A percentile compares a stretch with the other conserved stretches of the same genome.
Conservation (phyloP, 2,113 vertebrate genomes). For the Carassius carassius region DNA sequence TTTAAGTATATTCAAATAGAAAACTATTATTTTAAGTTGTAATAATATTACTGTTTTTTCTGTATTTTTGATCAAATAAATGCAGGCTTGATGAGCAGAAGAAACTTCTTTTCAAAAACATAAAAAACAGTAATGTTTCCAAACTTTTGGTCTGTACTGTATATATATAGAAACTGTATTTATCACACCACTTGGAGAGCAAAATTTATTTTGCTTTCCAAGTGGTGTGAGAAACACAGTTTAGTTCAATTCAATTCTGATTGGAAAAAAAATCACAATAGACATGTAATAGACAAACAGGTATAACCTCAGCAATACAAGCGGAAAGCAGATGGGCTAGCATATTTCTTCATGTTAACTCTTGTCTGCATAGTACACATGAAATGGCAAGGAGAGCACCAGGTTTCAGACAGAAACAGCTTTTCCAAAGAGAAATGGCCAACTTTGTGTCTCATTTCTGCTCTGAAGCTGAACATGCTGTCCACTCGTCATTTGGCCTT, state of each 20-base stretch:
- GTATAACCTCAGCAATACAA: background rate
- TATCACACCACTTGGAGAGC: no score
- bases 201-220: no score
- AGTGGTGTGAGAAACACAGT: background rate
- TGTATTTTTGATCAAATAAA: no score
- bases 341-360: background rate
- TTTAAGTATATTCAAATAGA: no score
- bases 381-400: slow-evolving; percentile 26
- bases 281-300: background rate
- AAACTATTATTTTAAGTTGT: no score
- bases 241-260: background rate
- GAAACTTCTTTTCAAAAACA: no score
- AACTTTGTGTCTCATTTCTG: background rate
- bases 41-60: no score
- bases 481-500: slow-evolving; percentile 6
- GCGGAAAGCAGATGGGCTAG: background rate
- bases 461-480: slow-evolving; percentile 34
- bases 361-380: slow-evolving; percentile 29
- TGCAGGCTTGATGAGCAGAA: no score
- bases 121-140: no score
- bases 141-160: no score
- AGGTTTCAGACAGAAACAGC: slow-evolving; percentile 25
- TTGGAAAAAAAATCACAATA: no score
- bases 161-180: no score
- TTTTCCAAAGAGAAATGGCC: slow-evolving; percentile 38